These are phyloP conservation scores for Tipula vernalis DNA, from an alignment of 2,888 invertebrate genomes.

Conservation along the genomic window DNA sequence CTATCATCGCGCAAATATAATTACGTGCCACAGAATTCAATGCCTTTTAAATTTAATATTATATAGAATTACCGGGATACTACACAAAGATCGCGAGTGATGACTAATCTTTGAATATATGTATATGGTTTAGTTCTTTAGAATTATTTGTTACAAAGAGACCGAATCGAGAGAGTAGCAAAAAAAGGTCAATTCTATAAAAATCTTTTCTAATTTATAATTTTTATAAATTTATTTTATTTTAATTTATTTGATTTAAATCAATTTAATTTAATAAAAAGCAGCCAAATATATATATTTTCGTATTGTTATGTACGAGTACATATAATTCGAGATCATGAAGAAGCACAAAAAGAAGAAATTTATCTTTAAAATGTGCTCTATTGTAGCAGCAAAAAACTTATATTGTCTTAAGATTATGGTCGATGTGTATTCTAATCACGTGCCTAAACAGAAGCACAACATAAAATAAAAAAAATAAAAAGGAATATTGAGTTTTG, in stretches of 20 bases:
- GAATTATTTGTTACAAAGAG: background rate
- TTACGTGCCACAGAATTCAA: background rate
- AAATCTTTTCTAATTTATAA: background rate
- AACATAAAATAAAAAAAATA: background rate
- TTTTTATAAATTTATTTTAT: background rate
- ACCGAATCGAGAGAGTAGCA: background rate
- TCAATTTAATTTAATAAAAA: background rate
- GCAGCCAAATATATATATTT: background rate
- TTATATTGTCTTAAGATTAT: background rate
- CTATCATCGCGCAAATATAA: background rate
- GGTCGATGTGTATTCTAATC: background rate
- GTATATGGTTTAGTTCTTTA: background rate
- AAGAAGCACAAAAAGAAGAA: background rate
- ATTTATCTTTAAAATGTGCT: background rate
- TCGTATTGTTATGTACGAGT: background rate
- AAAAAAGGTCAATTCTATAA: background rate
- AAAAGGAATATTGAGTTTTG: background rate
- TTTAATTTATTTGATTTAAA: background rate
- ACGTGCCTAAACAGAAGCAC: background rate
- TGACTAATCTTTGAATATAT: background rate
- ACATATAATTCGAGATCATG: background rate
- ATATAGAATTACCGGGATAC: background rate
- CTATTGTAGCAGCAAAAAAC: background rate
- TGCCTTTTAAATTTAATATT: background rate
- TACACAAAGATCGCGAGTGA: background rate